Evolutionary conservation across 2,888 invertebrate genomes (phyloP), one percentile per base, ranked within the genome.

Genomic region (Phaedon cochleariae): DNA sequence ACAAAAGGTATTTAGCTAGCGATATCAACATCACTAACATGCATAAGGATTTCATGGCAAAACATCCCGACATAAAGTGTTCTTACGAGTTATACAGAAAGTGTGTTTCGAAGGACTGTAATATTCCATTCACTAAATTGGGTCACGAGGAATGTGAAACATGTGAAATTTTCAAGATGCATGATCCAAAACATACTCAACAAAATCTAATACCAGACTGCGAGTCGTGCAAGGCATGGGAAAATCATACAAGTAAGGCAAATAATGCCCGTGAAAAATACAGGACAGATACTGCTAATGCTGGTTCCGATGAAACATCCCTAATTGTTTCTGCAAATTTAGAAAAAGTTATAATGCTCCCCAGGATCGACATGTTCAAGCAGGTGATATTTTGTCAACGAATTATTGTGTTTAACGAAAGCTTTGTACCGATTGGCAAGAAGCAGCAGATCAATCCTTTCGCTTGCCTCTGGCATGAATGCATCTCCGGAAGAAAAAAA

Each of bases 381-480:
- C 26, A 41, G 26, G 68, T 58, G 26, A 21, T 68, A 26, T 65
- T 68, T 62, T 54, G 46, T 48, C 60, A 62, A 29, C 20, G 65
- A 58, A 21, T 65, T 29, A 51, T 66, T 15, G 63, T 52, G 15
- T 67, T 45, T 15, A 65, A 68, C 45, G 62, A 68, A 63, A 62
- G 62, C 41, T 68, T 68, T 51, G 68, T 65, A 54, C 60, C 68
- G 1, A 21, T 49, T 49, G 49, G 49, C 20, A 49, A 49, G 21
- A 49, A 49, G 21, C 21, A 49, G 49, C 20, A 49, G 21, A 49
- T 49, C 52, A 52, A 52, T n/a, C 31, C 52, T n/a, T 26, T 52
- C 17, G 52, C 52, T 26, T 29, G 29, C 17, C 29, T 74, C 15
- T 75, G 73, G 77, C 75, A 79, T 62, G 77, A 79, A 68, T 77